Evolutionary conservation across 2,797 vertebrate species (phyloP).

Genomic region (Coendou prehensilis): DNA sequence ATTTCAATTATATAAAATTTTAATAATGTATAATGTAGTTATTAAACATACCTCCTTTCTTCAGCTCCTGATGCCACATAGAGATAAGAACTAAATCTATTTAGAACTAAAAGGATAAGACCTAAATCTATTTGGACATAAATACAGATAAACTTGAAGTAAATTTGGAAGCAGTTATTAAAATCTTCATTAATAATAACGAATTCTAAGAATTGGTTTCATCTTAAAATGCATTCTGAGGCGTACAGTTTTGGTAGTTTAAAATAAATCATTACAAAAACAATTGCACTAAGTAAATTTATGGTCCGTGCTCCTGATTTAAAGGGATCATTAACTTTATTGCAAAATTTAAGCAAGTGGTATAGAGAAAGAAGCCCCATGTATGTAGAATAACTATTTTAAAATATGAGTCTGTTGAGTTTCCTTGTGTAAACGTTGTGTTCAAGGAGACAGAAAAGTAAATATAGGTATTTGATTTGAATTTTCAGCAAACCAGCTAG

Average conservation of each 20-base stretch:
- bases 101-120: background rate
- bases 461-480: background rate
- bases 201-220: background rate
- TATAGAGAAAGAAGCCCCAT: background rate
- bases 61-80: background rate
- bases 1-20: conserved; percentile 28
- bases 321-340: conserved; percentile 52
- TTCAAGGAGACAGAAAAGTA: conserved; percentile 8
- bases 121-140: background rate
- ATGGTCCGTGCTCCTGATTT: conserved; percentile 34
- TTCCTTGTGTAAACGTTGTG: background rate
- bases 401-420: conserved; percentile 24
- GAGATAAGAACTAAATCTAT: background rate
- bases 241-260: background rate
- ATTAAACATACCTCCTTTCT: background rate
- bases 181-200: conserved; percentile 1
- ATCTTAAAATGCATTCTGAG: conserved; percentile 27
- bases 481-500: background rate
- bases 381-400: background rate
- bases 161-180: conserved; percentile 41
- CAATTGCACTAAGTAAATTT: conserved; percentile 40
- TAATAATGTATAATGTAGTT: background rate
- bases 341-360: background rate
- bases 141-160: conserved; percentile 1
- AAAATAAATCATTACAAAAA: conserved; percentile 39